Evolutionary conservation across 2,888 invertebrate genomes (phyloP), one percentile per base, ranked within the genome.

Genomic region (Phaonia tiefii): DNA sequence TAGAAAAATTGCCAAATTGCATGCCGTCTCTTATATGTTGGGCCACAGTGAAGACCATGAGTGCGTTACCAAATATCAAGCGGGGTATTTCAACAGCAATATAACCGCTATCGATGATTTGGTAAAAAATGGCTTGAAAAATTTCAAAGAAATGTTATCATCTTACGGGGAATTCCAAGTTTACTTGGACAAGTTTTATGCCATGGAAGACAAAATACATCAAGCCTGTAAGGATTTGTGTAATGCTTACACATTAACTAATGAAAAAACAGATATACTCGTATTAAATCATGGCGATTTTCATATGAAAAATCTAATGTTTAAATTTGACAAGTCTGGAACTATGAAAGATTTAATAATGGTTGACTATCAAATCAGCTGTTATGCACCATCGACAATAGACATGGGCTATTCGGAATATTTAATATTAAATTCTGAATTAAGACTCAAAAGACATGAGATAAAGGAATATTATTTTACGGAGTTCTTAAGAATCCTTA

Each of bases 211-310:
- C 26, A n/a, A 25, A n/a, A 10, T 56, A n/a, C 1, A 26, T 2
- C 56, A 11, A 11, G 13, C 25, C 11, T 56, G 56, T 56, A 56
- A 56, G 22, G 26, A 56, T 26, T 10, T 56, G 11, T 56, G 10
- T 26, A 11, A 13, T 2, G 11, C 56, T 1, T 56, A 26, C 17
- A 63, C 11, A 31, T 22, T 51, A 3, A 66, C 71, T 13, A 25
- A 54, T 10, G 37, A 22, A 1, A 26, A 44, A 2, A 46, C 26
- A 11, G 67, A 31, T 31, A 75, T 81, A 51, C 86, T 86, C 31
- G 86, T 86, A 0, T 83, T 89, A 0, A 85, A 84, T 58, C 89
- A 89, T 72, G 89, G 89, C 0, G 89, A 89, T 66, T 87, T 89
- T 44, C 89, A 89, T 75, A 65, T 76, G 2, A 86, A 85, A 20